Base-by-base conservation (phyloP, 2,797 vertebrate species). In the Anniella stebbinsi region DNA sequence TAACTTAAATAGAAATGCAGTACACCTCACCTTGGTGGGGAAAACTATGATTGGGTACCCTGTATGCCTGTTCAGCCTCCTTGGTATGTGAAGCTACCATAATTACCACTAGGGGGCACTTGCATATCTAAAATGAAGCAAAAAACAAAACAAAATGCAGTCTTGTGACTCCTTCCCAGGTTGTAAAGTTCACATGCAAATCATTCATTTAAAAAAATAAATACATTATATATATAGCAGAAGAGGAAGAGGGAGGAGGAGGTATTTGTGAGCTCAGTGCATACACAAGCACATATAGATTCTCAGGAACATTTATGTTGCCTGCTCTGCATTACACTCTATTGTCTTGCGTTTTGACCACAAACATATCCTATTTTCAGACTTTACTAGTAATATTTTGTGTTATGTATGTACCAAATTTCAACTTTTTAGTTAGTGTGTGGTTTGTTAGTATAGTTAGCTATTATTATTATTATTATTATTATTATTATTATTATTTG, bases 81-180 rank as follows among this genome's bases (percentile, higher is more conserved):
- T 45, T 69, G 60, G 30, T 45, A 8, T 63, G 63, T 30, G 9
- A 84, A 36, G 60, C n/a, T 30, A 25, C 6, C 6, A 15, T 4
- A 51, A 7, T 85, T 69, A 51, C 82, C 90, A 85, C 75, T 12
- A 85, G 82, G 41, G 41, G 67, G 75, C n/a, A 30, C 33, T 73
- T n/a, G 88, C 45, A 80, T 33, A 63, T 63, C 80, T 80, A 41
- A 88, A 85, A 86, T 60, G 6, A 13, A 73, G 36, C 17, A 8
- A 45, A 9, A 69, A 36, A 78, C 28, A 38, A 67, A 41, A 9
- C 3, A 21, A 45, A 45, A 3, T 54, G 36, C 23, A 54, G n/a
- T 51, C 73, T 8, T 36, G 57, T 12, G 72, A 25, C 12, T 11
- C 28, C 45, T 10, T 51, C 48, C 60, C 30, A 51, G 82, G 17